Percentiles rank a stretch among this genome's conserved stretches.
phyloP scores from a whole-genome alignment of 2,888 invertebrate genomes.

The Polyploca ridens region DNA sequence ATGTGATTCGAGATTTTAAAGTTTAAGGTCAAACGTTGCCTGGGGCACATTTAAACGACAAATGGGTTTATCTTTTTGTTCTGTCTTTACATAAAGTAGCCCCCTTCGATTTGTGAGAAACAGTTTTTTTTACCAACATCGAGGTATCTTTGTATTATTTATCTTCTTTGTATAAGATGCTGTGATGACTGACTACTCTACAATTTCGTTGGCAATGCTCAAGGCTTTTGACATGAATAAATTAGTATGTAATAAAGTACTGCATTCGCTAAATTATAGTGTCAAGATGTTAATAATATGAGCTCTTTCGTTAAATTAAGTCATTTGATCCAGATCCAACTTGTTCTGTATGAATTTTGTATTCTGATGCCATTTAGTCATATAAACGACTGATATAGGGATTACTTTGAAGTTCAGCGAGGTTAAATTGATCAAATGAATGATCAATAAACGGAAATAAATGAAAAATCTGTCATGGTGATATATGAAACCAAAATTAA shows the following conservation, averaged over 20 bases:
- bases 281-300: constrained; percentile 8
- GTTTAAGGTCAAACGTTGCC: constrained; percentile 44
- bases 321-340: neutral
- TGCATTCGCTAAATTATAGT: constrained; percentile 25
- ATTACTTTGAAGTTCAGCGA: too few relatives aligned
- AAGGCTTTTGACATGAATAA: constrained; percentile 37
- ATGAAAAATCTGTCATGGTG: too few relatives aligned
- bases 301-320: neutral
- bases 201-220: constrained; percentile 45
- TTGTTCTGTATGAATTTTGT: too few relatives aligned
- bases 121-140: constrained; percentile 26
- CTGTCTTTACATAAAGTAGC: constrained; percentile 21
- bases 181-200: constrained; percentile 34
- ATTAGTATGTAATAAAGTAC: constrained; percentile 29
- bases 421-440: too few relatives aligned
- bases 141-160: constrained; percentile 42
- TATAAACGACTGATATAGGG: too few relatives aligned
- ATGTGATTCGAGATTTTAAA: constrained; percentile 32
- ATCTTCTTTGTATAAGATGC: constrained; percentile 41
- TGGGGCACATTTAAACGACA: constrained; percentile 34
- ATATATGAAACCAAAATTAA: too few relatives aligned
- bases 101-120: constrained; percentile 39
- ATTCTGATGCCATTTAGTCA: too few relatives aligned
- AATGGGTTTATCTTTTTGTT: constrained; percentile 40
- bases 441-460: too few relatives aligned